Evolutionary conservation across 2,113 vertebrate genomes (phyloP), one percentile per base, ranked within the genome.

Genomic region (Trogon melanurus): DNA sequence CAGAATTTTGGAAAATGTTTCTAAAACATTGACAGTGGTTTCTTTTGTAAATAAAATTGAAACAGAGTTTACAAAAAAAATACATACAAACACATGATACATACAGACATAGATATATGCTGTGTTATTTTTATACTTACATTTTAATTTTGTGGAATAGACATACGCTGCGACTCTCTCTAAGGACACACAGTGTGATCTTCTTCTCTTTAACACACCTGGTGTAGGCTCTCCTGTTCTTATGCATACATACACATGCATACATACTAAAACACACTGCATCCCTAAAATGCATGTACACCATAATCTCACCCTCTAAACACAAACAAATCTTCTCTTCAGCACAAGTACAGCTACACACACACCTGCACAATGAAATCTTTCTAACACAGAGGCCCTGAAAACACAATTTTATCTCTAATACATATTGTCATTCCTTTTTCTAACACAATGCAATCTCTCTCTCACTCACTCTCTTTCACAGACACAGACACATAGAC

Each of bases 361-460:
- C 51, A 84, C 71, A 86, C 79, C 45, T 85, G 79, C 75, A 89
- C 60, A 94, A 88, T 45, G 79, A 94, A 94, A 88, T 86, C 79
- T 74, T 89, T 60, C 93, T 41, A 82, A 86, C 85, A 53, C 48
- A 81, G 91, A 74, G 57, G 69, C 76, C 84, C 57, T 74, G 50
- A 67, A 92, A 96, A 89, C 75, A 91, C 84, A 74, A 12, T 90
- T 93, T 96, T 96, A 85, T 96, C 96, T 58, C 56, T 62, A 64
- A 75, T 86, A 75, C 48, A 54, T 32, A 88, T 32, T 67, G 82
- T 92, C 86, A 86, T 81, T 78, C 45, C 69, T 91, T 83, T 89
- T 83, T 21, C 85, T 82, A 91, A 73, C 65, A 84, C 88, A 89
- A 82, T 87, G 85, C 89, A 95, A 97, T 96, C 85, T 92, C 70